Conservation (phyloP, 2,888 invertebrate species). For the Rhagium mordax region DNA sequence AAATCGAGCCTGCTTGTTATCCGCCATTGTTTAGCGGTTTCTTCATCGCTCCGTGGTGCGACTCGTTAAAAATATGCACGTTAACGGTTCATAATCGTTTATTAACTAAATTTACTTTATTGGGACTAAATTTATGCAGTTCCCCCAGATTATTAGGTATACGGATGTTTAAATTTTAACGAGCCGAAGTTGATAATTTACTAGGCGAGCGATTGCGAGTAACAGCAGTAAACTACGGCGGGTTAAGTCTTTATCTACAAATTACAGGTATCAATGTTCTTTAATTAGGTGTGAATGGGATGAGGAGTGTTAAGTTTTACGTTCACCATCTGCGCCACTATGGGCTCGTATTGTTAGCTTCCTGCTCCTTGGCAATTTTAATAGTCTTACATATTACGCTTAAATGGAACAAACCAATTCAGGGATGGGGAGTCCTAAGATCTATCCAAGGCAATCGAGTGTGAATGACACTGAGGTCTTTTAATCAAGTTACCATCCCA, state of each 20-base stretch:
- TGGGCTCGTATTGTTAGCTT: not conserved
- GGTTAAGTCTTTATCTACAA: not conserved
- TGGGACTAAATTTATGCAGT: conserved; percentile 33
- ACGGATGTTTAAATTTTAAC: conserved; percentile 1
- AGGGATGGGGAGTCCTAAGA: too few relatives aligned
- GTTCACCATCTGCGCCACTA: conserved; percentile 5
- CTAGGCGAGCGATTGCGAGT: not conserved
- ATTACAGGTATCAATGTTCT: conserved; percentile 19
- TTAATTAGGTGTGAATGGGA: conserved; percentile 8
- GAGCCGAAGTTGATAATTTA: not conserved
- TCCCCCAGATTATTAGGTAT: not conserved
- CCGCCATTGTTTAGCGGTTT: conserved; percentile 66
- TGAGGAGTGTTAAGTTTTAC: conserved; percentile 17
- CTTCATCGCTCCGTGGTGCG: conserved; percentile 56
- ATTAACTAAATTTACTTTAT: conserved; percentile 50
- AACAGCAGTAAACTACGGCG: not conserved
- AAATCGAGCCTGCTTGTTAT: conserved; percentile 67
- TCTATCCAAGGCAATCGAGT: too few relatives aligned
- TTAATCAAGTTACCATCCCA: too few relatives aligned
- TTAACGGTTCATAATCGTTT: conserved; percentile 58
- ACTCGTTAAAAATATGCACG: conserved; percentile 57
- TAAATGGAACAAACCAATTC: too few relatives aligned
- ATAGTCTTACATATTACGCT: not conserved
- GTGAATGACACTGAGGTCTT: too few relatives aligned
- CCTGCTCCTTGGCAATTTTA: not conserved